Evolutionary conservation across 2,888 invertebrate species (phyloP).

Genomic region (Dastarcus helophoroides): DNA sequence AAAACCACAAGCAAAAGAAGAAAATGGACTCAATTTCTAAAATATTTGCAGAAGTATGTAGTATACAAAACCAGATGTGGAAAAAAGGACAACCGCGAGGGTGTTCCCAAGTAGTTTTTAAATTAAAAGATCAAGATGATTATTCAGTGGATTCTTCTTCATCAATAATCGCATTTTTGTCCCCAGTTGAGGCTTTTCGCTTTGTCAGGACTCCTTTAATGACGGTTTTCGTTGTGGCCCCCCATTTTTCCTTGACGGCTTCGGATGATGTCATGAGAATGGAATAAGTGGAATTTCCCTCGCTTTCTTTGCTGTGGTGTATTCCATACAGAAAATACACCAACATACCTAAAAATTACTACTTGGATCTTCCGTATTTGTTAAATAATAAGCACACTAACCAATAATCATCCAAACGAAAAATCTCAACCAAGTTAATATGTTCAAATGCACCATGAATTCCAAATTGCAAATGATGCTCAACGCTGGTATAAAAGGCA

Average conservation of each 20-base stretch:
- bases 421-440: slow-evolving; percentile 74
- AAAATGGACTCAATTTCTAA: no score
- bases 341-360: slow-evolving; percentile 61
- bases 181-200: slow-evolving; percentile 32
- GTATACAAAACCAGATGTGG: no score
- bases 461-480: slow-evolving; percentile 74
- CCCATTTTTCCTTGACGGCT: slow-evolving; percentile 51
- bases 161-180: slow-evolving; percentile 33
- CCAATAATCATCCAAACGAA: slow-evolving; percentile 79
- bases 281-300: slow-evolving; percentile 47
- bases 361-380: no score
- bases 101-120: no score
- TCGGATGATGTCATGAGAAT: slow-evolving; percentile 54
- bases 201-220: slow-evolving; percentile 30
- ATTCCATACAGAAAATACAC: slow-evolving; percentile 79
- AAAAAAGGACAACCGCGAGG: no score
- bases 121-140: no score
- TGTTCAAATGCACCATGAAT: slow-evolving; percentile 71
- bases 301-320: slow-evolving; percentile 72
- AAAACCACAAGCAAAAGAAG: no score
- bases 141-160: no score
- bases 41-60: no score
- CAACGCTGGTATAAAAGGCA: slow-evolving; percentile 65
- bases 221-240: slow-evolving; percentile 39
- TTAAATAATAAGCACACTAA: no score